A percentile compares a stretch with the other conserved stretches of the same genome.
Evolutionary conservation across 2,113 vertebrate species (phyloP).

Genomic region (Nipponia nippon): DNA sequence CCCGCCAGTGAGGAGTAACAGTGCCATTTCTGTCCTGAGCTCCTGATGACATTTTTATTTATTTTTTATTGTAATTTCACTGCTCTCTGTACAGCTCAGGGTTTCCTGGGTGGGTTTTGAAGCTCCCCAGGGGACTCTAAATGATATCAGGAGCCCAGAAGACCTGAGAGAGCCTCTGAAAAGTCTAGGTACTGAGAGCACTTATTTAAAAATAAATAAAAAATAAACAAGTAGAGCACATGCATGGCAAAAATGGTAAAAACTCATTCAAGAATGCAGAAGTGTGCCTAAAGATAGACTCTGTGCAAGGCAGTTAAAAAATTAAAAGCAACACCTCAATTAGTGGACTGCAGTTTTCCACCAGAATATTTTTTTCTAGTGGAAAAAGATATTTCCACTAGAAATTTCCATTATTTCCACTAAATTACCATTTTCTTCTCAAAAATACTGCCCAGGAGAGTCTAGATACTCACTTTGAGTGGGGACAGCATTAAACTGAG

Average conservation of each 20-base stretch:
- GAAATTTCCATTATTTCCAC: background rate
- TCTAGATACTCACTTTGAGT: background rate
- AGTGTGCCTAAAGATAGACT: background rate
- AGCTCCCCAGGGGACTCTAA: background rate
- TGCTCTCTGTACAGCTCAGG: background rate
- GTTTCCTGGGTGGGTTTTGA: background rate
- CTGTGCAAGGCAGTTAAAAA: background rate
- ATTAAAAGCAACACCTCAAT: background rate
- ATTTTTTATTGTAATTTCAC: background rate
- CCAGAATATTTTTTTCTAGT: background rate
- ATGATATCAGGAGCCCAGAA: background rate
- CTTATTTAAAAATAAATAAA: background rate
- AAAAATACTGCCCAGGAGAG: background rate
- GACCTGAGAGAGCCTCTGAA: background rate
- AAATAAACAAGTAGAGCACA: background rate
- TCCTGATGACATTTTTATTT: background rate
- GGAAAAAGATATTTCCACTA: background rate
- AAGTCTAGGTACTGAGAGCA: background rate
- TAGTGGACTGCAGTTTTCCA: background rate
- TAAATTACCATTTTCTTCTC: background rate
- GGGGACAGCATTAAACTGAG: background rate
- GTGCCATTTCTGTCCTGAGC: background rate
- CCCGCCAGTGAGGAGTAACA: background rate
- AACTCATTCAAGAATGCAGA: background rate
- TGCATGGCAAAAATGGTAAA: background rate